phyloP scores from a whole-genome alignment of 1,140 invertebrate genomes.

The Lepidotrigona ventralis region DNA sequence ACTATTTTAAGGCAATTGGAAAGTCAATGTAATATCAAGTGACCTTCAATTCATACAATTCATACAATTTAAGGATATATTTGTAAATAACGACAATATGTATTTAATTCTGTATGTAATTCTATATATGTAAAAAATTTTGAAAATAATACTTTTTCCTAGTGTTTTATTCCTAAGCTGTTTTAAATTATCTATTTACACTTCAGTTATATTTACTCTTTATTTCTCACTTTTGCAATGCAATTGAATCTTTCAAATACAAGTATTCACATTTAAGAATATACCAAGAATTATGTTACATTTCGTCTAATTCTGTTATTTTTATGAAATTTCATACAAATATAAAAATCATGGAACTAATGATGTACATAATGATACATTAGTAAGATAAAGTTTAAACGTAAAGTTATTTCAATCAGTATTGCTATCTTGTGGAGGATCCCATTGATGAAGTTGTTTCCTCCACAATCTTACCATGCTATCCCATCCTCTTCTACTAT shows the following conservation, averaged over 20 bases:
- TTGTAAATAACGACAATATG: constrained; percentile 31
- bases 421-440: constrained; percentile 80
- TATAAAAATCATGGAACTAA: constrained; percentile 24
- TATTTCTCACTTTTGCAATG: constrained; percentile 16
- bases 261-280: constrained; percentile 24
- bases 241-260: background rate
- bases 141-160: constrained; percentile 16
- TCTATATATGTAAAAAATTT: constrained; percentile 5
- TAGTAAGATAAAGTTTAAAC: constrained; percentile 28
- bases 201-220: background rate
- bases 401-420: constrained; percentile 30
- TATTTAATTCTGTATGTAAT: constrained; percentile 22
- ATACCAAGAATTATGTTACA: constrained; percentile 29
- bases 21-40: constrained; percentile 34
- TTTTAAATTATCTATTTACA: background rate
- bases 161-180: background rate
- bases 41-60: constrained; percentile 8
- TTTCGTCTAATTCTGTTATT: constrained; percentile 1
- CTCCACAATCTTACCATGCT: constrained; percentile 92
- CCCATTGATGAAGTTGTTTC: constrained; percentile 91
- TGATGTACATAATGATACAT: background rate
- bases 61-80: background rate
- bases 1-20: constrained; percentile 62
- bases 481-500: constrained; percentile 95
- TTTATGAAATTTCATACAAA: constrained; percentile 22